Evolutionary conservation across 1,140 invertebrate genomes (phyloP).

Genomic region (Trachymyrmex cornetzi): DNA sequence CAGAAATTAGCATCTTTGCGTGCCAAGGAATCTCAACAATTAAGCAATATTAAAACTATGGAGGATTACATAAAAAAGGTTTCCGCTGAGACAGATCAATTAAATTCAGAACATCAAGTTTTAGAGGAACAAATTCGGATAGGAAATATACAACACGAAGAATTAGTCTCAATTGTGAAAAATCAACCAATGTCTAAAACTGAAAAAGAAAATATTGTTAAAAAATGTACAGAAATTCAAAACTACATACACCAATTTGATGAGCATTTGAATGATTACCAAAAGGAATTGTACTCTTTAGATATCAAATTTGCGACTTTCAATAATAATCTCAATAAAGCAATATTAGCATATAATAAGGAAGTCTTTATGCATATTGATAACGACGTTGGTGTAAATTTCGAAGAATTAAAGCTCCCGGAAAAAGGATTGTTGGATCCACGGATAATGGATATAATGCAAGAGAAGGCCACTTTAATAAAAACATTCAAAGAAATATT

Average conservation of each 20-base stretch:
- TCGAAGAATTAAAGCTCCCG: slow-evolving; percentile 78
- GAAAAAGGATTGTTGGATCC: slow-evolving; percentile 73
- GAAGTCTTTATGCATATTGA: slow-evolving; percentile 76
- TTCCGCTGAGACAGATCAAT: slow-evolving; percentile 70
- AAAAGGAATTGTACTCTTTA: slow-evolving; percentile 78
- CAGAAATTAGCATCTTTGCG: slow-evolving; percentile 61
- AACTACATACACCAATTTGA: slow-evolving; percentile 76
- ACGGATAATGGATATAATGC: slow-evolving; percentile 71
- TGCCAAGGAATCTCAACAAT: slow-evolving; percentile 64
- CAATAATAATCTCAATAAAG: slow-evolving; percentile 76
- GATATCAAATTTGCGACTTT: slow-evolving; percentile 77
- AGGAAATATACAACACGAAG: slow-evolving; percentile 48
- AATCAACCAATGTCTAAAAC: slow-evolving; percentile 78
- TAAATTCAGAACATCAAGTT: slow-evolving; percentile 59
- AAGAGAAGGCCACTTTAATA: slow-evolving; percentile 71
- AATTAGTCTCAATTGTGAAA: slow-evolving; percentile 72
- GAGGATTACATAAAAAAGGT: slow-evolving; percentile 68
- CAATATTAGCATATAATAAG: slow-evolving; percentile 78
- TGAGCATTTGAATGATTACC: slow-evolving; percentile 79
- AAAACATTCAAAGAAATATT: slow-evolving; percentile 70
- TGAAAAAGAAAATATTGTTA: slow-evolving; percentile 75
- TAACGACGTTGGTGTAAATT: slow-evolving; percentile 58
- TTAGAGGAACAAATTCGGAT: slow-evolving; percentile 67
- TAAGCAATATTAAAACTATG: slow-evolving; percentile 54
- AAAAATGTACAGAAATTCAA: slow-evolving; percentile 74